These are phyloP conservation scores for Regulus satrapa DNA, from an alignment of 2,113 vertebrate genomes.

Conservation along the genomic window DNA sequence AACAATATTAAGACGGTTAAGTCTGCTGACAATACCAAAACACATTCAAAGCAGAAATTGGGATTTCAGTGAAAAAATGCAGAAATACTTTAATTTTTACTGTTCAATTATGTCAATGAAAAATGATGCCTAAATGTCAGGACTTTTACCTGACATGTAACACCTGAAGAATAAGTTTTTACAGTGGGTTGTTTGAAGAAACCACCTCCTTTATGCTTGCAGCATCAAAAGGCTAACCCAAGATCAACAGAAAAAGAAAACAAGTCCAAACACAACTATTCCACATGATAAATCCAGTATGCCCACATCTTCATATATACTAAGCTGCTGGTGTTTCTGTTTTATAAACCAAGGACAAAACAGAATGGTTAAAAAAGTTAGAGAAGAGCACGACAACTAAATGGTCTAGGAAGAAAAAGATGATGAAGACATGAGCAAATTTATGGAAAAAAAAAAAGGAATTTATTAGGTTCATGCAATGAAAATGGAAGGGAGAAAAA, in stretches of 20 bases:
- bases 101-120: background rate
- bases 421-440: background rate
- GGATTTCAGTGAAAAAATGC: background rate
- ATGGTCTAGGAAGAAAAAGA: background rate
- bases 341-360: background rate
- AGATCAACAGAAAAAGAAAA: background rate
- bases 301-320: background rate
- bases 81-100: background rate
- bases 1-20: background rate
- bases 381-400: background rate
- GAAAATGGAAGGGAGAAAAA: background rate
- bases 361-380: background rate
- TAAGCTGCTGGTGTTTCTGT: background rate
- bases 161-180: background rate
- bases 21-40: background rate
- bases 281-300: background rate
- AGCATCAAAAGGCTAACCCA: background rate
- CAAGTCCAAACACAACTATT: background rate
- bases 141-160: background rate
- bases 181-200: background rate
- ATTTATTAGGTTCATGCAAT: background rate
- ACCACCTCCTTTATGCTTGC: background rate
- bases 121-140: background rate
- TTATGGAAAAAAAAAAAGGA: background rate
- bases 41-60: background rate